A percentile compares a stretch with the other conserved stretches of the same genome.
Conservation (phyloP, 2,113 vertebrate species). For the Dicentrarchus labrax region DNA sequence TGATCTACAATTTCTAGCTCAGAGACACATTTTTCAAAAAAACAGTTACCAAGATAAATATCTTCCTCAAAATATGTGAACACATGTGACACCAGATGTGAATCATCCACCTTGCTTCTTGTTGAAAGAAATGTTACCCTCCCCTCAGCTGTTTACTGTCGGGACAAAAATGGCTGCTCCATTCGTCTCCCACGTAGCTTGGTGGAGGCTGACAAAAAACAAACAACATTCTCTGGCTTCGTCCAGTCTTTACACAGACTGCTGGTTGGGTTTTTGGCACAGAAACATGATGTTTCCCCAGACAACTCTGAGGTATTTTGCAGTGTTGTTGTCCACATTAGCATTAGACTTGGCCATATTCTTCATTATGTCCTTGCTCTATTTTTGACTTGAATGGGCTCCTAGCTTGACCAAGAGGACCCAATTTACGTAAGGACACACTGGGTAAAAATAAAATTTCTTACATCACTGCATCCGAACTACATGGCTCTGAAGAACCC, state of each 20-base stretch:
- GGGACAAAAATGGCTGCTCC: slow-evolving; percentile 52
- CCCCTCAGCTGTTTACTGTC: slow-evolving; percentile 61
- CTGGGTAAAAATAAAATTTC: neutral
- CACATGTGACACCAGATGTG: slow-evolving; percentile 12
- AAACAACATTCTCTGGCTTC: slow-evolving; percentile 52
- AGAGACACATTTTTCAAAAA: slow-evolving; percentile 3
- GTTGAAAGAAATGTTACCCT: neutral
- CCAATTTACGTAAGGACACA: neutral
- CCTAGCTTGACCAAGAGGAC: accelerated
- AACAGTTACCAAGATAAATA: slow-evolving; percentile 8
- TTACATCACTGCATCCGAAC: neutral
- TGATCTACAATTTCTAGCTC: slow-evolving; percentile 6
- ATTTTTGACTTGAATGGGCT: neutral
- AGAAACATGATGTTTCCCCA: slow-evolving; percentile 23
- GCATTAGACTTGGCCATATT: neutral
- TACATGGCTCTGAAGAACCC: neutral
- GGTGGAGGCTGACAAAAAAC: slow-evolving; percentile 63
- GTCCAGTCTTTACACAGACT: slow-evolving; percentile 37
- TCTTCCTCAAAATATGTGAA: slow-evolving; percentile 15
- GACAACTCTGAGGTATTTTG: slow-evolving; percentile 22
- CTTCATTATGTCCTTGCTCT: neutral
- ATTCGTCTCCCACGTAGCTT: slow-evolving; percentile 46
- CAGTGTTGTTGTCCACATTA: slow-evolving; percentile 20
- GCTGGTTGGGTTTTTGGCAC: slow-evolving; percentile 36
- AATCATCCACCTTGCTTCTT: slow-evolving; percentile 19